Evolutionary conservation across 2,113 vertebrate genomes (phyloP), one percentile per base, ranked within the genome.

Genomic region (Monarcha castaneiventris): DNA sequence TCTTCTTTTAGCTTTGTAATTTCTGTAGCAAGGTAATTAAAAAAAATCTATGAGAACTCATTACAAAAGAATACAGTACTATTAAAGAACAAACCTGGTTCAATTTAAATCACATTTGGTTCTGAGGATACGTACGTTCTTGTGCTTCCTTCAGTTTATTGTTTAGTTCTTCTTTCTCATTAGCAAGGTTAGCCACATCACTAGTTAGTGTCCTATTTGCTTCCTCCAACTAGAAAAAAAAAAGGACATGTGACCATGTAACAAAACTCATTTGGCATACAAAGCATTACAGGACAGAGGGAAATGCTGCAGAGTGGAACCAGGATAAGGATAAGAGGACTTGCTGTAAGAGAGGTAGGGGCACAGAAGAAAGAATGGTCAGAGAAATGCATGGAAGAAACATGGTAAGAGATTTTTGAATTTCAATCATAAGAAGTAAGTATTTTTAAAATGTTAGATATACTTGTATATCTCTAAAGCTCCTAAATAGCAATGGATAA

Each of bases 141-240:
- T 98, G 97, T 30, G 96, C 90, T 73, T 99, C 99, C 96, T 99
- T 99, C 82, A 99, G 82, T 95, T 99, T 99, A 97, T 99, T 99
- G 97, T 99, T 99, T 63, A 99, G 96, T 74, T 99, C 99, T 95
- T 99, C 99, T 94, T 99, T 99, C 97, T 99, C 99, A 87, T 99
- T 99, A 84, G 99, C 99, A 75, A 99, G 98, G 97, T 99, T 99
- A 74, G 99, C 99, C 39, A 99, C 99, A 84, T 99, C 99, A 86
- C 98, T 99, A 17, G 99, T 99, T 83, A 99, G 97, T 12, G 99
- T 99, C 93, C 99, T 98, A 64, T 99, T 99, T 33, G 99, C 99
- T 97, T 99, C 99, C 95, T 99, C 99, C 94, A 99, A 96, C 99
- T 99, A 93, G 88, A 88, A 59, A 89, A 87, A 44, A 67, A 73